These are phyloP conservation scores for Macrophya annulata DNA, from an alignment of 2,888 invertebrate genomes.

Conservation along the genomic window DNA sequence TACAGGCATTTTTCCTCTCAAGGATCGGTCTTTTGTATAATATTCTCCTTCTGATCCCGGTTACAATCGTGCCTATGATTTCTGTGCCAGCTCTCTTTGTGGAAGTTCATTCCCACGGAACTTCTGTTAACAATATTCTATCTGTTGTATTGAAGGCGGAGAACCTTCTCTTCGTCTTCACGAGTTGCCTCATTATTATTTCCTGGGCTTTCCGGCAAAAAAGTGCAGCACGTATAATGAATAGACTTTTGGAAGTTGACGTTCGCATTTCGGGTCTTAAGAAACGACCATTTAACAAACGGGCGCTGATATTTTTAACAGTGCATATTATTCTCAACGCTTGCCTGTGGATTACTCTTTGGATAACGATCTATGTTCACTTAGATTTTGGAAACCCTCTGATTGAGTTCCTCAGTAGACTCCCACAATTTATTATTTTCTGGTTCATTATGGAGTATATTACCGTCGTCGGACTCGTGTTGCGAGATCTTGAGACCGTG, in stretches of 20 bases:
- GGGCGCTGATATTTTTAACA: not conserved
- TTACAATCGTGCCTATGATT: not conserved
- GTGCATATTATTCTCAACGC: not conserved
- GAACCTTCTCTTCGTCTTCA: not conserved
- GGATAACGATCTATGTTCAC: not conserved
- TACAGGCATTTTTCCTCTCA: not conserved
- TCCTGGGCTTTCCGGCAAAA: not conserved
- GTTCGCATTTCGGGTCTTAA: not conserved
- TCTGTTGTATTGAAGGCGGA: not conserved
- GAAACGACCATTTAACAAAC: not conserved
- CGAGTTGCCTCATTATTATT: not conserved
- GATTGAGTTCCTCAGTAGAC: not conserved
- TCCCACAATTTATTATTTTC: not conserved
- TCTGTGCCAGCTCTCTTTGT: no score
- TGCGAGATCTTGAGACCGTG: not conserved
- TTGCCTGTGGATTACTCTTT: not conserved
- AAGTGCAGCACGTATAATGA: not conserved
- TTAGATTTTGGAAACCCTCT: fast-evolving
- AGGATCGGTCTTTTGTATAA: not conserved
- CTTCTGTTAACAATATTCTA: no score
- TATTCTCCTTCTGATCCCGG: not conserved
- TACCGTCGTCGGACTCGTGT: not conserved
- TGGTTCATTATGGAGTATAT: not conserved
- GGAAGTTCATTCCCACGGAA: no score
- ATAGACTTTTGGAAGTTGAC: constrained; percentile 1